These are phyloP conservation scores for Cetonia aurata DNA, from an alignment of 2,888 invertebrate species.

Conservation along the genomic window DNA sequence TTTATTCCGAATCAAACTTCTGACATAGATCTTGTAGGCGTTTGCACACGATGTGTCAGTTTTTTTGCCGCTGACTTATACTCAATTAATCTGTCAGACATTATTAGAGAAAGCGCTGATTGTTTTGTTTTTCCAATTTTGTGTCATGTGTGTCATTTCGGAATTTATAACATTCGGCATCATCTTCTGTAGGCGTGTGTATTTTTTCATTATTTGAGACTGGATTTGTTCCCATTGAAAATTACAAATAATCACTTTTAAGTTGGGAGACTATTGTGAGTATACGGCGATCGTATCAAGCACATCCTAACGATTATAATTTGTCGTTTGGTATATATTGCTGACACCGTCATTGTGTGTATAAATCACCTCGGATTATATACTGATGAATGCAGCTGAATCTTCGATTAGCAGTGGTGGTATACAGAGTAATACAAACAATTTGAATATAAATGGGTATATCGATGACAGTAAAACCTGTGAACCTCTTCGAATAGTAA, in stretches of 20 bases:
- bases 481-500: constrained; percentile 47
- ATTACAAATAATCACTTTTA: constrained; percentile 42
- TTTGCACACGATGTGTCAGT: constrained; percentile 7
- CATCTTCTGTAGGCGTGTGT: constrained; percentile 43
- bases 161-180: constrained; percentile 45
- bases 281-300: constrained; percentile 27
- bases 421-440: constrained; percentile 35
- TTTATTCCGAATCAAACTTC: not conserved
- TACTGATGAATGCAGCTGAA: constrained; percentile 44
- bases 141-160: constrained; percentile 48
- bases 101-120: constrained; percentile 46
- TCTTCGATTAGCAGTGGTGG: constrained; percentile 39
- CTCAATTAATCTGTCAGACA: constrained; percentile 30
- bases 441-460: constrained; percentile 42
- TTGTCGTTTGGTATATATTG: constrained; percentile 28
- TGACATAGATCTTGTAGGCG: constrained; percentile 9
- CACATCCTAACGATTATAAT: constrained; percentile 26
- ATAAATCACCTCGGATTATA: constrained; percentile 30
- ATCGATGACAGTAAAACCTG: constrained; percentile 36
- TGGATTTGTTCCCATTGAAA: constrained; percentile 39
- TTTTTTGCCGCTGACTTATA: constrained; percentile 11
- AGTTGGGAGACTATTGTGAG: constrained; percentile 42
- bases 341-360: constrained; percentile 24
- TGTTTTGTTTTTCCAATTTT: constrained; percentile 46
- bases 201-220: constrained; percentile 44